Conservation (phyloP, 2,113 vertebrate genomes). For the Trematocara stigmaticum region DNA sequence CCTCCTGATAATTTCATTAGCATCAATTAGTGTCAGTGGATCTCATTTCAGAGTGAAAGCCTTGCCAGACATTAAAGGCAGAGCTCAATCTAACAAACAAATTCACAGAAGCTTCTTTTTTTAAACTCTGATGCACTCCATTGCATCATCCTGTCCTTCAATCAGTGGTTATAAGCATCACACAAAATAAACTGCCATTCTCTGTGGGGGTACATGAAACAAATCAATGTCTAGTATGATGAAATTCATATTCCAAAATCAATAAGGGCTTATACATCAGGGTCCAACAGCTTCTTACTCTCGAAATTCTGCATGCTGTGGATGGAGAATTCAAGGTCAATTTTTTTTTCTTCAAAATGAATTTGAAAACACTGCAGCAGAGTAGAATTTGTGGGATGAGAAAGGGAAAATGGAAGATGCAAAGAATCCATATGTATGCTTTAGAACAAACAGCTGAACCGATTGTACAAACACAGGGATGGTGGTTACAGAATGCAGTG, state of each 20-base stretch:
- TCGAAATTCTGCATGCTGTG: not conserved
- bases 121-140: not conserved
- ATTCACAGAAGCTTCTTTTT: not conserved
- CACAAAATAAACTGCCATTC: constrained; percentile 17
- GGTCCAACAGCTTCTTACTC: not conserved
- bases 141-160: constrained; percentile 30
- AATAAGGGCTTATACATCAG: not conserved
- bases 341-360: not conserved
- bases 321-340: not conserved
- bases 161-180: constrained; percentile 21
- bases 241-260: constrained; percentile 21
- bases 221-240: constrained; percentile 35
- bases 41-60: not conserved
- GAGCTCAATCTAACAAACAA: constrained; percentile 1
- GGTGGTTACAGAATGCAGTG: not conserved
- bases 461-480: not conserved
- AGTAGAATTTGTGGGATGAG: not conserved
- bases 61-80: not conserved
- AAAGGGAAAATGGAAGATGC: not conserved
- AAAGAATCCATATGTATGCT: not conserved
- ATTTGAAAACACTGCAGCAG: not conserved
- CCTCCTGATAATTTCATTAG: constrained; percentile 6
- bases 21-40: constrained; percentile 15
- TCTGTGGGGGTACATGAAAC: constrained; percentile 9
- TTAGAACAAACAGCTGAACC: not conserved